phyloP scores from a whole-genome alignment of 2,113 vertebrate species.

The Tupaia chinensis region DNA sequence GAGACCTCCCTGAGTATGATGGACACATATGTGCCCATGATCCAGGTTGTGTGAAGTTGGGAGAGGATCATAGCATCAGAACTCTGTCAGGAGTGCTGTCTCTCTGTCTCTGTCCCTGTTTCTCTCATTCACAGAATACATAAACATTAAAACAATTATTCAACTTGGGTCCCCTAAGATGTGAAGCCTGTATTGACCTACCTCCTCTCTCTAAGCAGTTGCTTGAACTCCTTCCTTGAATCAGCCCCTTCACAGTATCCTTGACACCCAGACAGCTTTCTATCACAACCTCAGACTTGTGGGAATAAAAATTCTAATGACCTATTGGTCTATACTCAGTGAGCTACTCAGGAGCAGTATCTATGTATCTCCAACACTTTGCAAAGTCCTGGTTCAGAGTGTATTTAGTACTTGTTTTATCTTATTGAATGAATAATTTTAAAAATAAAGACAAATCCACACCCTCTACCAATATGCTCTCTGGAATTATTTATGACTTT shows the following conservation, averaged over 20 bases:
- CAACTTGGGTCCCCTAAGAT: background rate
- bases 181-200: background rate
- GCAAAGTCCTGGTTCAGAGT: background rate
- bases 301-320: background rate
- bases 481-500: background rate
- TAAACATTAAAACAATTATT: background rate
- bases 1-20: too few relatives aligned
- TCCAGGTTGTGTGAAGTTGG: too few relatives aligned
- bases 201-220: background rate
- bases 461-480: background rate
- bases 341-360: background rate
- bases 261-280: background rate
- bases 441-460: background rate
- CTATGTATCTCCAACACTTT: background rate
- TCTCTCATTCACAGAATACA: too few relatives aligned
- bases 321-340: background rate
- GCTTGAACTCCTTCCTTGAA: background rate
- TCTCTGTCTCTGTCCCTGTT: too few relatives aligned
- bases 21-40: too few relatives aligned
- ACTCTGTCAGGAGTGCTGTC: too few relatives aligned
- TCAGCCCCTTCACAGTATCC: background rate
- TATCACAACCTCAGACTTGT: background rate
- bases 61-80: too few relatives aligned
- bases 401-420: background rate
- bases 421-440: slow-evolving; percentile 5